Evolutionary conservation across 2,888 invertebrate species (phyloP).

Genomic region (Philaethria dido): DNA sequence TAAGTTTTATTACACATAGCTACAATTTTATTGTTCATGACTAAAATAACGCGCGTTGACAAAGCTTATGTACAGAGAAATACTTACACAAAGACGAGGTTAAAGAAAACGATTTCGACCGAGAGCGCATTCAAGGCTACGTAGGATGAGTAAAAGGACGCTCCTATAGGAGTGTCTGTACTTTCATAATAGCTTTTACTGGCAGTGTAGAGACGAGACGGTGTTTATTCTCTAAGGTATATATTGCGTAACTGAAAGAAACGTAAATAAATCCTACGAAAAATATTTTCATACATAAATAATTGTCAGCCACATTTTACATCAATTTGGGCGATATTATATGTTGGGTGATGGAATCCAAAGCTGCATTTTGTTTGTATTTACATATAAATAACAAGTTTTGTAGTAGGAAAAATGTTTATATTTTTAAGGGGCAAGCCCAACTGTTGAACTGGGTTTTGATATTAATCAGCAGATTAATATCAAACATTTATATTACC

Average conservation of each 20-base stretch:
- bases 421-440: too few relatives aligned
- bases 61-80: neutral
- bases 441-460: too few relatives aligned
- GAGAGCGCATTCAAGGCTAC: constrained; percentile 14
- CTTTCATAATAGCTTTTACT: constrained; percentile 1
- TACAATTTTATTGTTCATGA: neutral
- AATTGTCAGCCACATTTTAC: too few relatives aligned
- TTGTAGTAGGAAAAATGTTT: too few relatives aligned
- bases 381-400: too few relatives aligned
- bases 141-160: constrained; percentile 19
- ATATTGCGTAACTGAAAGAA: neutral
- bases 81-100: neutral
- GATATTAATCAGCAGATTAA: too few relatives aligned
- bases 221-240: neutral
- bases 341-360: too few relatives aligned
- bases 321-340: too few relatives aligned
- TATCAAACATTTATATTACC: too few relatives aligned
- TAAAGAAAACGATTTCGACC: constrained; percentile 2
- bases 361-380: too few relatives aligned
- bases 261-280: neutral
- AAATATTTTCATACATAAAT: too few relatives aligned
- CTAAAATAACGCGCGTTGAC: neutral
- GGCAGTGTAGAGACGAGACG: neutral
- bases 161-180: constrained; percentile 17
- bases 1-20: constrained; percentile 10